phyloP scores from a whole-genome alignment of 2,113 vertebrate species.

The Brachyistius frenatus region DNA sequence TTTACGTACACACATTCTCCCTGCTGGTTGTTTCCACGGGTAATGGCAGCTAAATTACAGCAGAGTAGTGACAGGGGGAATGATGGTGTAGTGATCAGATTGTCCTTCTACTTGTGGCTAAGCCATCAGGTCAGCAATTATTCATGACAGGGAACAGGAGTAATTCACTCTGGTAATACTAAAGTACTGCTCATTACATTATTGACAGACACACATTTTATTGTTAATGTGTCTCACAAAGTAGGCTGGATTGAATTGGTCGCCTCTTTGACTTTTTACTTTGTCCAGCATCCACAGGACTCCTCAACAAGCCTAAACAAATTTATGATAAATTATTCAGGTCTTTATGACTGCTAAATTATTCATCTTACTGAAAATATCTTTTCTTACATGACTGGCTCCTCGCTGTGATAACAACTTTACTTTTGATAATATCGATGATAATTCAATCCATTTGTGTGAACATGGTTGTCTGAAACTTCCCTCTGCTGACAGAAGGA shows the following conservation, averaged over 20 bases:
- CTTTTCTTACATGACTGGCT: background rate
- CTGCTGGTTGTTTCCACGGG: constrained; percentile 58
- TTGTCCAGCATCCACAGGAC: background rate
- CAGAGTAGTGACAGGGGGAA: constrained; percentile 2
- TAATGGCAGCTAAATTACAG: constrained; percentile 47
- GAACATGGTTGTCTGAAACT: background rate
- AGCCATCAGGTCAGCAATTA: constrained; percentile 21
- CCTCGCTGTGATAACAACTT: background rate
- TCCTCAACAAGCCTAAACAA: background rate
- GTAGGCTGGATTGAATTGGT: background rate
- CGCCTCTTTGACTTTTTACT: constrained; percentile 1
- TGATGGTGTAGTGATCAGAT: constrained; percentile 28
- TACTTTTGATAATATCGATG: background rate
- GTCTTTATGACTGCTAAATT: constrained; percentile 15
- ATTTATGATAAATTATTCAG: background rate
- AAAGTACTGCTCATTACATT: background rate
- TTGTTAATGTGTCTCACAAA: background rate
- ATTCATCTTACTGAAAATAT: background rate
- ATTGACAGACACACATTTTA: constrained; percentile 14
- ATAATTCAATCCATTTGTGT: background rate
- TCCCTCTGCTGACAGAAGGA: background rate
- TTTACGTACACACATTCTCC: constrained; percentile 38
- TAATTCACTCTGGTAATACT: constrained; percentile 4
- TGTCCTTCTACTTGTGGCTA: constrained; percentile 10
- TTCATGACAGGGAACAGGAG: background rate